These are phyloP conservation scores for Tipula helvola DNA, from an alignment of 2,888 invertebrate genomes.

Conservation along the genomic window DNA sequence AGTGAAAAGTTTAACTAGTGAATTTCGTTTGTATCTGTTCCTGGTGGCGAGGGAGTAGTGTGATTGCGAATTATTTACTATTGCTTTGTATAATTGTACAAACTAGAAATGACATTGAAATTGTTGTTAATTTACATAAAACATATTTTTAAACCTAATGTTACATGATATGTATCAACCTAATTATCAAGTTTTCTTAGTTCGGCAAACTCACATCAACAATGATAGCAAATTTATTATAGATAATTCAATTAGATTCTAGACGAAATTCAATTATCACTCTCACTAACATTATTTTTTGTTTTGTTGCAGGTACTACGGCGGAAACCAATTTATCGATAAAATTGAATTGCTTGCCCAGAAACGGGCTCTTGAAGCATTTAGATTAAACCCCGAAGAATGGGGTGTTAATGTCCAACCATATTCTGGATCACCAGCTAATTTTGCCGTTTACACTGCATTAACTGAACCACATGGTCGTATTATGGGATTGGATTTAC, in stretches of 20 bases:
- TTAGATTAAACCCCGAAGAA: slow-evolving; percentile 62
- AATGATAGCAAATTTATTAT: background rate
- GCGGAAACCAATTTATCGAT: slow-evolving; percentile 93
- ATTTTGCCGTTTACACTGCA: slow-evolving; percentile 92
- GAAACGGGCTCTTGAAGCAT: slow-evolving; percentile 73
- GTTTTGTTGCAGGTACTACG: slow-evolving; percentile 69
- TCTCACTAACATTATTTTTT: background rate
- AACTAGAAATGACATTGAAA: background rate
- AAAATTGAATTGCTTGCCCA: slow-evolving; percentile 83
- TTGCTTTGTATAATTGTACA: no score
- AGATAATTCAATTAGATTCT: background rate
- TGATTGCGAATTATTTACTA: no score
- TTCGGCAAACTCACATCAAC: background rate
- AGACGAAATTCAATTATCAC: background rate
- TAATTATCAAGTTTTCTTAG: background rate
- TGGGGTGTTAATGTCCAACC: slow-evolving; percentile 99
- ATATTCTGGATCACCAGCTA: slow-evolving; percentile 89
- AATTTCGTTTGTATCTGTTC: no score
- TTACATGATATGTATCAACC: background rate
- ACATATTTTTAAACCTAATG: background rate
- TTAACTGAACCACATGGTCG: slow-evolving; percentile 82
- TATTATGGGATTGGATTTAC: slow-evolving; percentile 93
- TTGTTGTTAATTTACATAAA: background rate
- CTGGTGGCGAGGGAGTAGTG: no score
- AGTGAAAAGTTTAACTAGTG: no score